These are phyloP conservation scores for Hydrochoerus hydrochaeris DNA, from an alignment of 2,113 vertebrate genomes.

Conservation along the genomic window DNA sequence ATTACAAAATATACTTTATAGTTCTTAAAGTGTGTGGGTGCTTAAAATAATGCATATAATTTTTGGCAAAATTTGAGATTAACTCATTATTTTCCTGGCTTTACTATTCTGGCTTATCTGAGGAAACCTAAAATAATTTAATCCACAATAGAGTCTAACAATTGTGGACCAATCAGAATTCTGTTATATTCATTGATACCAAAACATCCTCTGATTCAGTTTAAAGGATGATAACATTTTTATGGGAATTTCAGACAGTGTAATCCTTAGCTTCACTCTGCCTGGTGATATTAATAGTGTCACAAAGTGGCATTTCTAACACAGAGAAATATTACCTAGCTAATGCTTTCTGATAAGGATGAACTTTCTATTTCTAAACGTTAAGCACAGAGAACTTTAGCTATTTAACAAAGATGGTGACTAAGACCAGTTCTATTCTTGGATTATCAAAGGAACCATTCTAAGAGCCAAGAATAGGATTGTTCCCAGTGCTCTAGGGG, in stretches of 20 bases:
- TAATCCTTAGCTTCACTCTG: not conserved
- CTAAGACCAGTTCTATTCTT: not conserved
- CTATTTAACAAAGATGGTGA: constrained; percentile 36
- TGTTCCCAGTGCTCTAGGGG: not conserved
- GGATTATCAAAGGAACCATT: constrained; percentile 29
- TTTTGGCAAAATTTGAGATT: constrained; percentile 32
- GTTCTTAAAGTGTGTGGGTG: not conserved
- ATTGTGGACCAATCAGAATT: constrained; percentile 7
- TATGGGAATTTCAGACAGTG: not conserved
- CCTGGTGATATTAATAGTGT: constrained; percentile 45
- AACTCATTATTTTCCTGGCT: not conserved
- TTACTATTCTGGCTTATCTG: not conserved
- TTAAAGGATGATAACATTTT: constrained; percentile 8
- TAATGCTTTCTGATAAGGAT: constrained; percentile 42
- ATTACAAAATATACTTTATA: constrained; percentile 29
- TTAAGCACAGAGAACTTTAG: not conserved
- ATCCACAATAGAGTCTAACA: not conserved
- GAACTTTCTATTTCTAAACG: constrained; percentile 7
- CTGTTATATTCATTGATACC: constrained; percentile 8
- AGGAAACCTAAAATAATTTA: not conserved
- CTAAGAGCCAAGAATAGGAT: not conserved
- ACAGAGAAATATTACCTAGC: constrained; percentile 26
- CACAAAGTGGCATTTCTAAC: constrained; percentile 60
- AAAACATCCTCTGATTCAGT: not conserved
- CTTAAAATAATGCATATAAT: not conserved